These are phyloP conservation scores for Brachynemurus nebulosus DNA, from an alignment of 2,888 invertebrate genomes.

Conservation along the genomic window DNA sequence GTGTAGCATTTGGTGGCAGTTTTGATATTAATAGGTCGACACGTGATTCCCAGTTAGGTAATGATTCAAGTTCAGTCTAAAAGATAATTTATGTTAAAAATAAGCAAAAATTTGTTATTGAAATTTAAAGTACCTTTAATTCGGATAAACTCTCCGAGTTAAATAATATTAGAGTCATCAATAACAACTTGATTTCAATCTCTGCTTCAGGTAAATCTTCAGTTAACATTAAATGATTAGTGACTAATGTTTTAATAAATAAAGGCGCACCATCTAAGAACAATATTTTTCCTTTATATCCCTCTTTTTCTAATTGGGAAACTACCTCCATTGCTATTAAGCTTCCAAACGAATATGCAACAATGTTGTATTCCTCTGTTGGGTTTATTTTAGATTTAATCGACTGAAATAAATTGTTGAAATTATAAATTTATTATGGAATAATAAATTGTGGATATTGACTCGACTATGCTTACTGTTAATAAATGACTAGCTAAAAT, in stretches of 20 bases:
- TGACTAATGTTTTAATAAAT: constrained; percentile 39
- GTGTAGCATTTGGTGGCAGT: constrained; percentile 24
- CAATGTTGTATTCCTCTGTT: constrained; percentile 32
- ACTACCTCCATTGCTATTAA: constrained; percentile 65
- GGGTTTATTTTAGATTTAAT: background rate
- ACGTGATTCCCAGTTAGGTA: constrained; percentile 42
- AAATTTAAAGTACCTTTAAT: background rate
- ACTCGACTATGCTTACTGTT: background rate
- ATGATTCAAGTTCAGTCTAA: constrained; percentile 33
- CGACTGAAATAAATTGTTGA: background rate
- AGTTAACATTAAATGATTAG: background rate
- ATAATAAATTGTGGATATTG: background rate
- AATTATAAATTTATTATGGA: background rate
- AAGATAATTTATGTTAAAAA: constrained; percentile 10
- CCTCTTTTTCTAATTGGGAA: constrained; percentile 50
- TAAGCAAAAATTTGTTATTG: background rate
- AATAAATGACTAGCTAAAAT: constrained; percentile 11
- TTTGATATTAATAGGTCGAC: constrained; percentile 35
- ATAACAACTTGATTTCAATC: background rate
- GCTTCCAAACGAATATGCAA: constrained; percentile 86
- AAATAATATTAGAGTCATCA: background rate
- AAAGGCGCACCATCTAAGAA: constrained; percentile 72
- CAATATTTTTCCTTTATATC: constrained; percentile 46
- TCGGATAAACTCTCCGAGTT: background rate
- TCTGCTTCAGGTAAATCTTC: background rate